Evolutionary conservation across 2,113 vertebrate genomes (phyloP).

Genomic region (Halcyon senegalensis): DNA sequence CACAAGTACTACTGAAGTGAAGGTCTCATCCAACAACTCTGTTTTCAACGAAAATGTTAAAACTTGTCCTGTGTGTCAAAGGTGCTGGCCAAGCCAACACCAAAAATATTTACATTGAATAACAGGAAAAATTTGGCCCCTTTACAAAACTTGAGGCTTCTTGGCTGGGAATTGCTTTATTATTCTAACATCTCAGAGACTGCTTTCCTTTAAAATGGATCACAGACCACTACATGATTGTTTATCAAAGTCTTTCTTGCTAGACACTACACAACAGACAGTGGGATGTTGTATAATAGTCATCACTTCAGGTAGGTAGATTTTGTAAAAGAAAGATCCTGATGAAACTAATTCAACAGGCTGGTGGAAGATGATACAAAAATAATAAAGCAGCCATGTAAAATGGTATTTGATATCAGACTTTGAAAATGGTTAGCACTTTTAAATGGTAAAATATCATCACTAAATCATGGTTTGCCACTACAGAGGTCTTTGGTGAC

Average conservation of each 20-base stretch:
- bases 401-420: neutral
- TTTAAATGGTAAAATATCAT: neutral
- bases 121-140: neutral
- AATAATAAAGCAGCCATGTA: neutral
- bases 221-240: accelerated
- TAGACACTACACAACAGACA: neutral
- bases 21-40: neutral
- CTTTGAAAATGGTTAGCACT: neutral
- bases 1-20: neutral
- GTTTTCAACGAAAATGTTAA: neutral
- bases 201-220: neutral
- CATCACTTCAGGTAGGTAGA: neutral
- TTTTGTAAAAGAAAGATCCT: neutral
- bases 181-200: neutral
- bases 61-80: neutral
- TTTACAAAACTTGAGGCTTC: neutral
- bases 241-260: neutral
- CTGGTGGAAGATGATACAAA: neutral
- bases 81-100: neutral
- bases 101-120: neutral
- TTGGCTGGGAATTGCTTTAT: neutral
- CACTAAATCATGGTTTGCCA: neutral
- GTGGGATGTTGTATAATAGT: neutral
- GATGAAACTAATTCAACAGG: neutral
- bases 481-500: neutral